Conservation (phyloP, 2,797 vertebrate genomes). For the Corythornis leucogaster region DNA sequence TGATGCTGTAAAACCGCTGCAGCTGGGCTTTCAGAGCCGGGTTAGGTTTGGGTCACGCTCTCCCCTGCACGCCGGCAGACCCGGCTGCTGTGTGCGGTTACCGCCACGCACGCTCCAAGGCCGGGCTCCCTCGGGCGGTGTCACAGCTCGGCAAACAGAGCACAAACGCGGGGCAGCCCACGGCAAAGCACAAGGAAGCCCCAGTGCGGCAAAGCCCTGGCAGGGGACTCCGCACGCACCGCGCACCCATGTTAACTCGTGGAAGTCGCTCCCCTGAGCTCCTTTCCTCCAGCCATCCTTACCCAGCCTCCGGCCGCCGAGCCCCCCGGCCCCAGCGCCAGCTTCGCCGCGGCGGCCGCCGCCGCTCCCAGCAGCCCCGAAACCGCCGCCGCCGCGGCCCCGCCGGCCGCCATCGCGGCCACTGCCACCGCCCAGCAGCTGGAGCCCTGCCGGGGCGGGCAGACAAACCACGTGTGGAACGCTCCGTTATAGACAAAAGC, state of each 20-base stretch:
- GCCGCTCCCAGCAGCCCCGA: neutral
- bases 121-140: neutral
- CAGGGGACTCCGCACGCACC: neutral
- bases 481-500: fast-evolving
- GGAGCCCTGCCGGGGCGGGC: neutral
- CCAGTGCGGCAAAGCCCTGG: neutral
- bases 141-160: neutral
- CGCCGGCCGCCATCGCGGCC: neutral
- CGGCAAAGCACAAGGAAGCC: neutral
- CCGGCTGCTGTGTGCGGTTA: neutral
- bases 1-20: neutral
- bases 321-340: neutral
- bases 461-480: fast-evolving
- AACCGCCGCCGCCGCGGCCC: neutral
- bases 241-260: neutral
- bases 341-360: neutral
- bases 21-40: fast-evolving
- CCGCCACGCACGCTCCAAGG: neutral
- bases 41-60: neutral
- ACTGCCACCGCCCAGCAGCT: too few species aligned
- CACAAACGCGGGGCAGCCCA: neutral
- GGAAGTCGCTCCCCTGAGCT: neutral
- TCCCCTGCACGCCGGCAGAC: too few species aligned
- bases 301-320: neutral
- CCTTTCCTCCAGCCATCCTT: neutral